These are phyloP conservation scores for Fundulus diaphanus DNA, from an alignment of 2,797 vertebrate species.

Conservation along the genomic window DNA sequence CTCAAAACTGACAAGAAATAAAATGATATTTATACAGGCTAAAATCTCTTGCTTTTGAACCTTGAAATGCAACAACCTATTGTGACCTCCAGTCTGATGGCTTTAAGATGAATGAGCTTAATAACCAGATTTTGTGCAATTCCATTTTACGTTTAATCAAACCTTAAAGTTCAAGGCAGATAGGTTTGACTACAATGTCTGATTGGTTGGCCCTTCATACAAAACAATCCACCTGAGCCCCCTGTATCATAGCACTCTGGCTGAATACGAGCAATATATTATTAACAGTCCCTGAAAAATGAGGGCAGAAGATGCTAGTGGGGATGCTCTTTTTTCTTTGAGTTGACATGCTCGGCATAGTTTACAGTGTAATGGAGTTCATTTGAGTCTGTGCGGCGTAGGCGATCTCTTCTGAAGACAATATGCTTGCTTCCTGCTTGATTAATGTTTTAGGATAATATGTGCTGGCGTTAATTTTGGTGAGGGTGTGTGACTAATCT, in stretches of 20 bases:
- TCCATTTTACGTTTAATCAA: not conserved
- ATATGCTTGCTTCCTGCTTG: conserved; percentile 48
- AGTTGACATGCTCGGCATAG: conserved; percentile 21
- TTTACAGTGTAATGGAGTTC: conserved; percentile 22
- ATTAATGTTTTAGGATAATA: conserved; percentile 59
- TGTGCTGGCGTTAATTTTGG: conserved; percentile 46
- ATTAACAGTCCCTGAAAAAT: conserved; percentile 45
- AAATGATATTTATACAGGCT: conserved; percentile 26
- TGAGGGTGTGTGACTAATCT: conserved; percentile 47
- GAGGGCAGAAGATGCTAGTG: conserved; percentile 6
- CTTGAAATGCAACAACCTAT: not conserved
- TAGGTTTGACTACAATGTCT: conserved; percentile 8
- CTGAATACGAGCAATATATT: conserved; percentile 39
- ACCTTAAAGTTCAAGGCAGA: not conserved
- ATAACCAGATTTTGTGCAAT: not conserved
- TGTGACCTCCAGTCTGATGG: conserved; percentile 2
- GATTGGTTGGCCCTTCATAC: conserved; percentile 34
- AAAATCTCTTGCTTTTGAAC: not conserved
- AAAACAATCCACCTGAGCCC: conserved; percentile 45
- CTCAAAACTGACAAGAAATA: conserved; percentile 40
- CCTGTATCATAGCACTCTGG: conserved; percentile 16
- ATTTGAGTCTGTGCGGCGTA: conserved; percentile 58
- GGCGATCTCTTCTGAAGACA: conserved; percentile 66
- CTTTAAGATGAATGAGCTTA: not conserved
- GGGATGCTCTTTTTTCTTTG: conserved; percentile 39